Conservation (phyloP, 1,140 invertebrate species). For the Drosophila guanche region DNA sequence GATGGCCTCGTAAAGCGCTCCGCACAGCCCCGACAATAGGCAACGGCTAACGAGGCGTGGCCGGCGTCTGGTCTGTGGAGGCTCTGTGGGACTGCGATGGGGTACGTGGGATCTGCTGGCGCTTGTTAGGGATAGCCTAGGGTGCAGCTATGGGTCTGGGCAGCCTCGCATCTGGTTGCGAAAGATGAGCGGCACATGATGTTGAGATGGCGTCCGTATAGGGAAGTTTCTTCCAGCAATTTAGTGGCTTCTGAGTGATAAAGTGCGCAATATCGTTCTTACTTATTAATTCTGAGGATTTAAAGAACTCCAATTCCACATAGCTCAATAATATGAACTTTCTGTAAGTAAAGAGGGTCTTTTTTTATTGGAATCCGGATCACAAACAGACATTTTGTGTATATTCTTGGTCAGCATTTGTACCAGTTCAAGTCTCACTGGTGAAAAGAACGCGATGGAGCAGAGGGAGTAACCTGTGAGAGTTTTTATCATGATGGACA, state of each 20-base stretch:
- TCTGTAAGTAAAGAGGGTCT: too few relatives aligned
- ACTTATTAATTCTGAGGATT: slow-evolving; percentile 1
- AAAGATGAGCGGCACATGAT: slow-evolving; percentile 19
- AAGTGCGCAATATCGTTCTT: slow-evolving; percentile 5
- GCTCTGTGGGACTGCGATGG: too few relatives aligned
- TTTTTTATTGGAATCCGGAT: too few relatives aligned
- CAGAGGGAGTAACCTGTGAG: too few relatives aligned
- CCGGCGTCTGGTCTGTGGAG: slow-evolving; percentile 6
- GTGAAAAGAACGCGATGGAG: too few relatives aligned
- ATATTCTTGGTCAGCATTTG: too few relatives aligned
- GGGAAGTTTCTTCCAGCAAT: slow-evolving; percentile 15
- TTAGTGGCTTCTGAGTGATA: slow-evolving; percentile 5
- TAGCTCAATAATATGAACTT: neutral
- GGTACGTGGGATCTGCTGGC: slow-evolving; percentile 16
- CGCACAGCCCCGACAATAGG: slow-evolving; percentile 10
- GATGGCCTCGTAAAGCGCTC: slow-evolving; percentile 57
- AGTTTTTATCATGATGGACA: too few relatives aligned
- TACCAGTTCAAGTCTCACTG: too few relatives aligned
- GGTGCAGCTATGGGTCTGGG: slow-evolving; percentile 3
- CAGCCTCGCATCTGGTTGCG: slow-evolving; percentile 44
- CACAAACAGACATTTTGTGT: too few relatives aligned
- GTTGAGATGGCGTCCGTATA: slow-evolving; percentile 33
- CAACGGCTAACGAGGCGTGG: slow-evolving; percentile 5
- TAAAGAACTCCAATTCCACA: neutral
- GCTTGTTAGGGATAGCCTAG: slow-evolving; percentile 36